These are phyloP conservation scores for Coremacera marginata DNA, from an alignment of 2,888 invertebrate genomes.

Conservation along the genomic window DNA sequence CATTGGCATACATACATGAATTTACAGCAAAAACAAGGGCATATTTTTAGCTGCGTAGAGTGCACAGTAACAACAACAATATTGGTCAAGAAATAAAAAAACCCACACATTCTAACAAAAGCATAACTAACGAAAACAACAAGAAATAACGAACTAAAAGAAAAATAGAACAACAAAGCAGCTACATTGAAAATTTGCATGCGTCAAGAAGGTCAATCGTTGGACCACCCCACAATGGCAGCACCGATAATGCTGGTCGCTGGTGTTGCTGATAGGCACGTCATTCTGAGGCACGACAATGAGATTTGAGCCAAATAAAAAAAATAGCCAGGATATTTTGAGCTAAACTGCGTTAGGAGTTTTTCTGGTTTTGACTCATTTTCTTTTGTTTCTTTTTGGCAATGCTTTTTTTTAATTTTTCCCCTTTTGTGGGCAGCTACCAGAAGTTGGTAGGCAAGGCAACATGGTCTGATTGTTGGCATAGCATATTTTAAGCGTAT, in stretches of 20 bases:
- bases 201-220: conserved; percentile 15
- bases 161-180: conserved; percentile 4
- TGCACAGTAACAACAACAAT: not conserved
- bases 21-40: conserved; percentile 51
- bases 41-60: conserved; percentile 48
- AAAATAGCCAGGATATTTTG: not conserved
- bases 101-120: not conserved
- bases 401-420: not conserved
- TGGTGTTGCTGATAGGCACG: not conserved
- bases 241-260: conserved; percentile 2
- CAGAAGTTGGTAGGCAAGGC: not conserved
- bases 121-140: not conserved
- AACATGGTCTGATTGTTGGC: not conserved
- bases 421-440: not conserved
- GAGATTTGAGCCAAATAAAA: not conserved
- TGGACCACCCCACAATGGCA: too few species aligned
- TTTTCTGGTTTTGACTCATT: not conserved
- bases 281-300: too few species aligned
- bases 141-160: conserved; percentile 6
- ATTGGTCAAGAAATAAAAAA: not conserved
- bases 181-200: conserved; percentile 20
- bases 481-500: not conserved
- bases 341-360: too few species aligned
- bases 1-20: conserved; percentile 63
- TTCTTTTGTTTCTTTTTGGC: not conserved